Percentiles rank a stretch among this genome's conserved stretches.
Conservation (phyloP, 1,140 invertebrate species). For the Eciton burchellii region DNA sequence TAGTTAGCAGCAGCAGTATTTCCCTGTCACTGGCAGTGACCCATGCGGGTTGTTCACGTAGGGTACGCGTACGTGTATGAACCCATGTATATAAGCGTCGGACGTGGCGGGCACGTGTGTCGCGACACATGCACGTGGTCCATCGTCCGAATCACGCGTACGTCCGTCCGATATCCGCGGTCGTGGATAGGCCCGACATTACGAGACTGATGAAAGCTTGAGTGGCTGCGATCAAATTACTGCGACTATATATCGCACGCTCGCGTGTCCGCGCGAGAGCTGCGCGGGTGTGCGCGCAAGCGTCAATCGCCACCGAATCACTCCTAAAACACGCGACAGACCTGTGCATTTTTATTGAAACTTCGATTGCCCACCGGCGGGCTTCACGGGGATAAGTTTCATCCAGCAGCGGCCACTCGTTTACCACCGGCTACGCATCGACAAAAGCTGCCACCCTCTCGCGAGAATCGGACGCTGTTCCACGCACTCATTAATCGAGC, state of each 20-base stretch:
- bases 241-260: neutral
- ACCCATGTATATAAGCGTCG: conserved; percentile 52
- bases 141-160: conserved; percentile 22
- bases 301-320: neutral
- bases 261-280: neutral
- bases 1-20: conserved; percentile 73
- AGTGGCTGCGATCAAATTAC: conserved; percentile 26
- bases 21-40: conserved; percentile 68
- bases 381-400: neutral
- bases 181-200: conserved; percentile 16
- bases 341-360: no score
- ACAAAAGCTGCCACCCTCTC: conserved; percentile 1
- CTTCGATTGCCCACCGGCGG: no score
- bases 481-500: neutral
- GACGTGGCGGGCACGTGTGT: conserved; percentile 38
- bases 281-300: neutral
- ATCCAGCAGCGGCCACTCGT: neutral
- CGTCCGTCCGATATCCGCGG: conserved; percentile 29
- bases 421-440: neutral
- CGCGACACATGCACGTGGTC: conserved; percentile 28
- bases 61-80: conserved; percentile 36
- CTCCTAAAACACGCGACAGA: no score
- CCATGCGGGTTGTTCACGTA: conserved; percentile 61
- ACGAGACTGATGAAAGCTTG: conserved; percentile 47
- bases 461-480: conserved; percentile 15